Conservation (phyloP, 2,888 invertebrate species). For the Eustalomyia histrio region DNA sequence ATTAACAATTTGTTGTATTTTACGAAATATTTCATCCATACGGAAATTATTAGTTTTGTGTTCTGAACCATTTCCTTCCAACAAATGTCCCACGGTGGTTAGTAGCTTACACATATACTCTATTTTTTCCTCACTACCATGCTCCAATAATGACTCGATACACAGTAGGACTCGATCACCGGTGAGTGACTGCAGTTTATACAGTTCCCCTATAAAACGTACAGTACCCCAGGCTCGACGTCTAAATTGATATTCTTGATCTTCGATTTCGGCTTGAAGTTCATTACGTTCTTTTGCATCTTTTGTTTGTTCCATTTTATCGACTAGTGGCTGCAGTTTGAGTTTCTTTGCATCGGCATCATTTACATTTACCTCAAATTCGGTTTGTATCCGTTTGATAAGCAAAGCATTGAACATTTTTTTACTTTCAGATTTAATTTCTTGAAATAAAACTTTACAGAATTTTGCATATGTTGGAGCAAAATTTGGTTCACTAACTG, state of each 20-base stretch:
- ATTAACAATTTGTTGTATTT: constrained; percentile 72
- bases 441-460: constrained; percentile 76
- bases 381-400: constrained; percentile 74
- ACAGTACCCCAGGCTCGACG: constrained; percentile 78
- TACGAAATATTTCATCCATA: constrained; percentile 73
- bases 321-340: constrained; percentile 74
- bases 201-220: constrained; percentile 77
- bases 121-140: constrained; percentile 76
- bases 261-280: constrained; percentile 75
- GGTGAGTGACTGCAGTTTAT: constrained; percentile 73
- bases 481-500: constrained; percentile 77
- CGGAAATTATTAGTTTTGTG: constrained; percentile 68
- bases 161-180: constrained; percentile 74
- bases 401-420: constrained; percentile 71
- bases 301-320: constrained; percentile 69
- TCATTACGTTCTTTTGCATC: constrained; percentile 73
- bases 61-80: constrained; percentile 68
- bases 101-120: constrained; percentile 78
- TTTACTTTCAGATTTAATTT: constrained; percentile 74
- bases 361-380: constrained; percentile 77
- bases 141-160: constrained; percentile 73
- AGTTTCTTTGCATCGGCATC: constrained; percentile 76
- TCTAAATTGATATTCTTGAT: constrained; percentile 76
- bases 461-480: constrained; percentile 77
- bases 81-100: constrained; percentile 75